phyloP scores from a whole-genome alignment of 2,113 vertebrate species.

The Turnix velox region DNA sequence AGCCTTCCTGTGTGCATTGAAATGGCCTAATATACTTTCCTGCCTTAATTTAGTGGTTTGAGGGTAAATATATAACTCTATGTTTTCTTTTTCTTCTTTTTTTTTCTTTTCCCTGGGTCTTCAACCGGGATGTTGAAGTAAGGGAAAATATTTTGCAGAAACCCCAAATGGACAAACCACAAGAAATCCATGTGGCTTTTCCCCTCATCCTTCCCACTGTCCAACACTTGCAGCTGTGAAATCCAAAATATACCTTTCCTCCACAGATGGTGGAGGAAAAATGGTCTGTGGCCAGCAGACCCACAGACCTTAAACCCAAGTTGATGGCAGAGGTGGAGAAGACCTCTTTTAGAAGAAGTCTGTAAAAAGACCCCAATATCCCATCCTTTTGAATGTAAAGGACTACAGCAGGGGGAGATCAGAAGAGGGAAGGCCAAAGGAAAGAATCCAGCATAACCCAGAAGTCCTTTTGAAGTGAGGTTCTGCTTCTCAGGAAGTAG shows the following conservation, averaged over 20 bases:
- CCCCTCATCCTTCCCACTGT: background rate
- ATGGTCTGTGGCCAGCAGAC: accelerated
- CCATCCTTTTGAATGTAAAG: background rate
- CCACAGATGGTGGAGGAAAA: too few relatives aligned
- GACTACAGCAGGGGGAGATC: background rate
- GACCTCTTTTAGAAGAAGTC: background rate
- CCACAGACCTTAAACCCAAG: background rate
- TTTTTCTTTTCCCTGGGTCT: background rate
- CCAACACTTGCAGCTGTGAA: background rate
- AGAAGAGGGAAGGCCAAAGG: background rate
- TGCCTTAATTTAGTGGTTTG: conserved; percentile 11
- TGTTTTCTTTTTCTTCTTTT: background rate
- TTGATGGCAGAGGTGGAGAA: background rate
- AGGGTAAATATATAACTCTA: background rate
- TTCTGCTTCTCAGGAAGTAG: background rate
- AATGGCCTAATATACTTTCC: background rate
- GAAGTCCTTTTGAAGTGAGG: background rate
- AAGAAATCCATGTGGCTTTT: background rate
- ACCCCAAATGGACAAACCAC: background rate
- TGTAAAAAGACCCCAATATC: background rate
- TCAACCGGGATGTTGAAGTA: background rate
- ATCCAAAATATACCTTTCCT: background rate
- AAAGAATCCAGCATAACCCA: background rate
- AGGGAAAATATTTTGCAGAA: background rate
- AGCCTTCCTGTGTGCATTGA: conserved; percentile 17